phyloP scores from a whole-genome alignment of 2,797 vertebrate genomes.

The Centropyge bicolor region DNA sequence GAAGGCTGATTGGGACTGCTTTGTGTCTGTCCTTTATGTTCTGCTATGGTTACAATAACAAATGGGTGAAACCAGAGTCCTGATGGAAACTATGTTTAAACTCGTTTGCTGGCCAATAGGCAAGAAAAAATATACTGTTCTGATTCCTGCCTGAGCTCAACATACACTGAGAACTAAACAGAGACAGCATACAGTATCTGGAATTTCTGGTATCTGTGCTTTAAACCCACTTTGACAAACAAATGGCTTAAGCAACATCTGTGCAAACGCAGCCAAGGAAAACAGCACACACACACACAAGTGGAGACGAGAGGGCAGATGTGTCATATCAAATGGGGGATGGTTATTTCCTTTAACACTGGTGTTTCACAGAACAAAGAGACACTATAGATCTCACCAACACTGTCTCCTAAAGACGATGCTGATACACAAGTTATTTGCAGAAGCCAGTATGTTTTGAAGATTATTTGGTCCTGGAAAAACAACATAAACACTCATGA shows the following conservation, averaged over 20 bases:
- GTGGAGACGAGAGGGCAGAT: constrained; percentile 14
- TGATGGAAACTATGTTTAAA: constrained; percentile 16
- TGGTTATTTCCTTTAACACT: constrained; percentile 33
- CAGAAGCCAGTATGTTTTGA: no score
- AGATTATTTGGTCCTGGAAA: background rate
- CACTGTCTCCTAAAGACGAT: background rate
- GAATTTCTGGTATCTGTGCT: constrained; percentile 66
- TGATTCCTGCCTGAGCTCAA: constrained; percentile 3
- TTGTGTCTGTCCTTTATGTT: background rate
- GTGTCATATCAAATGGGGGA: constrained; percentile 30
- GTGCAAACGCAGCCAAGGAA: constrained; percentile 68
- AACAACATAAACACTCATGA: background rate
- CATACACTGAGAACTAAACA: constrained; percentile 1
- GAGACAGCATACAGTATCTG: constrained; percentile 32
- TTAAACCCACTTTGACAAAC: constrained; percentile 58
- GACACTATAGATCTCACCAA: background rate
- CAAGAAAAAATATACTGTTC: background rate
- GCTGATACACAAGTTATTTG: background rate
- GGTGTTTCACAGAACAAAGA: constrained; percentile 15
- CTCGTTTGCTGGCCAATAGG: background rate
- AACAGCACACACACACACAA: constrained; percentile 48
- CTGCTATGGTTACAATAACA: constrained; percentile 19
- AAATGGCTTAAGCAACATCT: constrained; percentile 72
- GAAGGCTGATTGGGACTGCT: background rate
- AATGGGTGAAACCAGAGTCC: constrained; percentile 6